Evolutionary conservation across 2,797 vertebrate species (phyloP), one percentile per base, ranked within the genome.

Genomic region (Coilia nasus): DNA sequence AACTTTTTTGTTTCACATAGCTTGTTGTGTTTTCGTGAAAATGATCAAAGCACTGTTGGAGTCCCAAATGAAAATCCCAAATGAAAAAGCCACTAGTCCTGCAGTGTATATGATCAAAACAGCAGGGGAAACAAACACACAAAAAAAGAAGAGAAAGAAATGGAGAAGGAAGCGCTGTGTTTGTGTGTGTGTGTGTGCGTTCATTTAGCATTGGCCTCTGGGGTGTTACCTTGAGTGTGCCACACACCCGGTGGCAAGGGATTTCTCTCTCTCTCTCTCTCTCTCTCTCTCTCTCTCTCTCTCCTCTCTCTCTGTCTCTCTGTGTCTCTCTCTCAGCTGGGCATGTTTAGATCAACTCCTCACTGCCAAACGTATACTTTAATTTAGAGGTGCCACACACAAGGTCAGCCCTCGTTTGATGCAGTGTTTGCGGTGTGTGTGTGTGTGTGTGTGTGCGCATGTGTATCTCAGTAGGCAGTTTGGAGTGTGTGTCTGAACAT

Each of bases 31-130:
- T 75, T 75, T 9, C 14, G 31, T 41, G 31, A 28, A 15, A 41
- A 75, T 75, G 67, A 75, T 75, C 67, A 75, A 75, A 75, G 67
- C 67, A 41, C 19, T 75, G 67, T 75, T 75, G 31, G 67, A 28
- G 35, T 75, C 46, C 46, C 46, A 47, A 47, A 47, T 4, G 46
- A 47, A 47, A 3, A 75, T 35, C 28, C 28, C 12, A 35, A 75
- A 35, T 75, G 67, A 75, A 75, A 75, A 28, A 75, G 67, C 28
- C 67, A 41, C 67, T 75, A 41, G 31, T 75, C 67, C 17, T 6
- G 67, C 67, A 75, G 67, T 75, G 64, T 31, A 15, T 71, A 35
- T 71, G 67, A 75, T 75, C 67, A 75, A 75, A 75, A 75, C 67
- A 41, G 67, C 67, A 75, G 67, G 28, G 12, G 31, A 75, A 75